These are phyloP conservation scores for Amphipoea lucens DNA, from an alignment of 2,888 invertebrate species.

Conservation along the genomic window DNA sequence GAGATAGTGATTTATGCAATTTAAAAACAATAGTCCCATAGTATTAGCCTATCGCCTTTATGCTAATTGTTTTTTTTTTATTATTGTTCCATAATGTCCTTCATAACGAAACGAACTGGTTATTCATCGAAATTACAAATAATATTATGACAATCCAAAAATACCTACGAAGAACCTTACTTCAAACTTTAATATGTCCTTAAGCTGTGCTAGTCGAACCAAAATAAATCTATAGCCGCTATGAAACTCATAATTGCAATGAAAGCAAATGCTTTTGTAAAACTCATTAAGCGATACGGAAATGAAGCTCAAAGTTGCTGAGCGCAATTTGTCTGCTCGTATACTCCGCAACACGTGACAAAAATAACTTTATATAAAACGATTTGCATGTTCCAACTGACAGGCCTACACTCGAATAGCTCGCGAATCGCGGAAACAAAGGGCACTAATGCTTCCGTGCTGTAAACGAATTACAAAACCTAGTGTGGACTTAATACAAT, in stretches of 20 bases:
- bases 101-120: background rate
- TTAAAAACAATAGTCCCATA: too few species aligned
- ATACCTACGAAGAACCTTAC: background rate
- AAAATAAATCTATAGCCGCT: background rate
- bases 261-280: conserved; percentile 15
- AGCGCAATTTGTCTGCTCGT: conserved; percentile 22
- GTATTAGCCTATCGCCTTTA: background rate
- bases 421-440: conserved; percentile 5
- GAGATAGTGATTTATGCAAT: background rate
- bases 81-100: background rate
- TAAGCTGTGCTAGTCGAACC: background rate
- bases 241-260: conserved; percentile 23
- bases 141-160: background rate
- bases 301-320: conserved; percentile 33
- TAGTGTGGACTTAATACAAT: background rate
- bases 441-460: conserved; percentile 1
- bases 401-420: conserved; percentile 11
- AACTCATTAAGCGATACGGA: conserved; percentile 27
- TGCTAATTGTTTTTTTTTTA: background rate
- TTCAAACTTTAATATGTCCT: background rate
- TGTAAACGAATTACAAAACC: conserved; percentile 16
- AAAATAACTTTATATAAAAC: conserved; percentile 18
- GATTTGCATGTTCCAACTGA: conserved; percentile 18
- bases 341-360: conserved; percentile 5
- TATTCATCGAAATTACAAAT: conserved; percentile 10